Evolutionary conservation across 2,113 vertebrate species (phyloP).

Genomic region (Abramis brama): DNA sequence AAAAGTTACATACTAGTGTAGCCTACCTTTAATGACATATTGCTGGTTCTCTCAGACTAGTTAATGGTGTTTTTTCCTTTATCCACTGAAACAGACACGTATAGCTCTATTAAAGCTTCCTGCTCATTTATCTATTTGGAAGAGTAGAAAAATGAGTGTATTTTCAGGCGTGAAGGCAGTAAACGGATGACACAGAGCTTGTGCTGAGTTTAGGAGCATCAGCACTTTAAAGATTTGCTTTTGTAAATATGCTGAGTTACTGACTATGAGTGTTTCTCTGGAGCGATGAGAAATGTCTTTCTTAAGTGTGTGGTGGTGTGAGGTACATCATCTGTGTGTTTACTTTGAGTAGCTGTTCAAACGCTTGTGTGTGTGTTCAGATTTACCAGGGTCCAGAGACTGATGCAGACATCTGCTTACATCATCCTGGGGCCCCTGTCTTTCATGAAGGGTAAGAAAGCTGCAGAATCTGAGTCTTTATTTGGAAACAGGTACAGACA

Average conservation of each 20-base stretch:
- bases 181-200: slow-evolving; percentile 5
- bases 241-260: slow-evolving; percentile 6
- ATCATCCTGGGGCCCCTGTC: slow-evolving; percentile 88
- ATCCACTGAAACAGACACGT: not conserved
- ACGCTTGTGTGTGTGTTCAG: slow-evolving; percentile 67
- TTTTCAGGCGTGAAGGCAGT: slow-evolving; percentile 16
- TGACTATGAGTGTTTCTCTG: not conserved
- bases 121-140: slow-evolving; percentile 23
- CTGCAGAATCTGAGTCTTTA: not conserved
- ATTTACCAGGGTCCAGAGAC: slow-evolving; percentile 81
- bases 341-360: not conserved
- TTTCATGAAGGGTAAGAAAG: slow-evolving; percentile 93
- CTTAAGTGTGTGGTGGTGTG: not conserved
- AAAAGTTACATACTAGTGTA: no score
- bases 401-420: slow-evolving; percentile 78
- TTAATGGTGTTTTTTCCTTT: not conserved
- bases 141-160: not conserved
- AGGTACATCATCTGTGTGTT: slow-evolving; percentile 18
- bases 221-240: not conserved
- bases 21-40: no score
- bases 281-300: not conserved
- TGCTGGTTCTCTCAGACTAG: no score
- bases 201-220: not conserved
- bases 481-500: not conserved
- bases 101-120: not conserved